Evolutionary conservation across 2,888 invertebrate species (phyloP), one percentile per base, ranked within the genome.

Genomic region (Scaptomyza caliginosa): DNA sequence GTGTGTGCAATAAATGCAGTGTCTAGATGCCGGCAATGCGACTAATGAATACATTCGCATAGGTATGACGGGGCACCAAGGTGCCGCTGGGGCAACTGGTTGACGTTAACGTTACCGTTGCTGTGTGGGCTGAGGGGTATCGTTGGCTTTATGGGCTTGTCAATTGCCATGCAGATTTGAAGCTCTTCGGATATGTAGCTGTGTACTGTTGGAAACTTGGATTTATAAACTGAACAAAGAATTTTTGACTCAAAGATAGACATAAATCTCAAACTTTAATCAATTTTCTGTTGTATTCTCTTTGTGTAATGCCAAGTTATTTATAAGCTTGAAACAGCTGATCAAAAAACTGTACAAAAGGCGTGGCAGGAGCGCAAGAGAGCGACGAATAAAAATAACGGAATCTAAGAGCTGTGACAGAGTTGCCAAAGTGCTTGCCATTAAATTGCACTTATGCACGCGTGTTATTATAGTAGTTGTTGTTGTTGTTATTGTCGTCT

Each of bases 21-120:
- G 48, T 38, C 42, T 65, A 68, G 77, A 72, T 60, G 74, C 67
- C 74, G 76, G 76, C 81, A 74, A 71, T 78, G 56, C 72, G 68
- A 77, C 77, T 82, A 80, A 80, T 80, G 79, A 79, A 79, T 79
- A 79, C 78, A 74, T 79, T 81, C 71, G 66, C 54, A 57, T 76
- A 64, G 54, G 50, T 60, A 58, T 57, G 71, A 72, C 71, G 43
- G 64, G 43, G 64, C 45, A 50, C 50, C 58, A 38, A 50, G 42
- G 51, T 68, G 60, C 55, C 64, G 49, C 28, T 38, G 51, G 49
- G 34, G 36, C 42, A 1, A 38, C 30, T 19, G 30, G 45, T 11
- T 28, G 28, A 4, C 7, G 16, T 34, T 34, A 16, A 0, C 16
- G 34, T 8, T 34, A 16, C 16, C 16, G 16, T 10, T 19, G 24